Percentiles rank a stretch among this genome's conserved stretches.
These are phyloP conservation scores for Spatulosminthurus flaviceps DNA, from an alignment of 2,888 invertebrate species.

Conservation along the genomic window DNA sequence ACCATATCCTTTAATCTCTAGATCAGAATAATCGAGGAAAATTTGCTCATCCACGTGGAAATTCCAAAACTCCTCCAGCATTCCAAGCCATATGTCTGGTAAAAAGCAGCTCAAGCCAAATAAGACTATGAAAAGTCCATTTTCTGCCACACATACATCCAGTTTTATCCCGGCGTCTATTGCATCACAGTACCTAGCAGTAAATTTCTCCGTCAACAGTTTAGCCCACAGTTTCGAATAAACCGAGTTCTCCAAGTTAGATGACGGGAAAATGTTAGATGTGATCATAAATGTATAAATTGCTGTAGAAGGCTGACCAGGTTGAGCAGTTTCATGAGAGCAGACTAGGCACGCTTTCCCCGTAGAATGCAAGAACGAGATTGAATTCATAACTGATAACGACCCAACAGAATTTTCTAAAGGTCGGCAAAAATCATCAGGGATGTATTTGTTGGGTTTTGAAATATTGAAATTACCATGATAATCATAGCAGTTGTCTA, in stretches of 20 bases:
- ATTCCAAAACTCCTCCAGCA: constrained; percentile 33
- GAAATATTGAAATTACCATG: constrained; percentile 1
- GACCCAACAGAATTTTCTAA: background rate
- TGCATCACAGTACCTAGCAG: constrained; percentile 11
- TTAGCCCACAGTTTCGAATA: constrained; percentile 27
- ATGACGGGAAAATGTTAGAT: background rate
- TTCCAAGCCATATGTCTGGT: constrained; percentile 21
- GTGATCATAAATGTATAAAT: constrained; percentile 30
- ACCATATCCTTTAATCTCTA: constrained; percentile 20
- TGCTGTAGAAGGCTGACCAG: constrained; percentile 14
- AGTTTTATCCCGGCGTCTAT: background rate
- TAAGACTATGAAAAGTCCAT: constrained; percentile 15
- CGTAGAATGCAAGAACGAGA: background rate
- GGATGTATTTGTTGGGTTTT: constrained; percentile 15
- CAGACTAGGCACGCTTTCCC: constrained; percentile 22
- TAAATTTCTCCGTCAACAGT: background rate
- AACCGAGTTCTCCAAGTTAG: background rate
- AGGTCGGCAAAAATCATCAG: constrained; percentile 14
- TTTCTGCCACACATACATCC: background rate
- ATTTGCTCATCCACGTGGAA: background rate
- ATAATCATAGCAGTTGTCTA: background rate
- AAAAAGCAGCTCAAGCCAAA: background rate
- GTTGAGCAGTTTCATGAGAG: background rate
- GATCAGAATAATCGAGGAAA: background rate
- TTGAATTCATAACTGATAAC: background rate